Evolutionary conservation across 2,888 invertebrate species (phyloP), one percentile per base, ranked within the genome.

Genomic region (Acleris laterana): DNA sequence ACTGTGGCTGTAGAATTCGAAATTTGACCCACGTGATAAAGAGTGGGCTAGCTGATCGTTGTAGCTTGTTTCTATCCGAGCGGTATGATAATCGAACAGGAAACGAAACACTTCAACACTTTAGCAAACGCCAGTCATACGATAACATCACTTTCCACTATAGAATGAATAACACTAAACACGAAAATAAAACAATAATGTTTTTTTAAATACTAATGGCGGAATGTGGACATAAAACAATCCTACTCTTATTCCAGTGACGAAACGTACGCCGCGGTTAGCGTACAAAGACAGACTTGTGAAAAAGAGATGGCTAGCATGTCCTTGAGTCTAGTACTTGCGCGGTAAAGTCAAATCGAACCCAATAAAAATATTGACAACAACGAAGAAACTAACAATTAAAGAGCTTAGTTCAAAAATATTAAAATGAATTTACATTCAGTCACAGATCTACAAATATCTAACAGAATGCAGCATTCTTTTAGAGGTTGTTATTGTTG

Each of bases 21-120:
- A 89, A 90, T 87, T 87, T 85, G 82, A 89, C 92, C 93, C 93
- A 93, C 93, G 93, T 93, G 93, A 93, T 93, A 90, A 87, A 87
- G 84, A 87, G 84, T 89, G 84, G 82, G 84, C 88, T 87, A 88
- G 87, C 82, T 68, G 80, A 76, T 83, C 87, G 89, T 85, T 89
- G 87, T 89, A 85, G 87, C 88, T 90, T 91, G 92, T 90, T 93
- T 91, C 79, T 76, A 68, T 74, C 73, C 63, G 84, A 81, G 72
- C 55, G 32, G 60, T 81, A 81, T 75, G 84, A 86, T 87, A 86
- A 66, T 78, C 83, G 86, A 87, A 90, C 92, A 92, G 92, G 92
- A 93, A 93, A 91, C 88, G 87, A 84, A 85, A 88, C 85, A 87
- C 84, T 85, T 81, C 75, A 83, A 83, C 83, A 83, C 82, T 85